These are phyloP conservation scores for Eristalinus sepulchralis DNA, from an alignment of 2,888 invertebrate genomes.

Conservation along the genomic window DNA sequence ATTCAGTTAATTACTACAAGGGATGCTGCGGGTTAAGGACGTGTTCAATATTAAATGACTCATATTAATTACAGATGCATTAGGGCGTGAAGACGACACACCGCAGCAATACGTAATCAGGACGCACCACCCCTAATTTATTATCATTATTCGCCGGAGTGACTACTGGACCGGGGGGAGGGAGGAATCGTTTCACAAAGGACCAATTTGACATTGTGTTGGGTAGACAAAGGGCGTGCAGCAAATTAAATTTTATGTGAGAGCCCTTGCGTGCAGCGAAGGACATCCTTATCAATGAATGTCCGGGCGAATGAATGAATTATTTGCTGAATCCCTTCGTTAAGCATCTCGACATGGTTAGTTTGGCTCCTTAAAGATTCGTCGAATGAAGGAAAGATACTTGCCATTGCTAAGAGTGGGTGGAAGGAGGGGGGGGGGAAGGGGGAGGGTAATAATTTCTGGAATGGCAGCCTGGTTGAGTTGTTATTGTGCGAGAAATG, in stretches of 20 bases:
- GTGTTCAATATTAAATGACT: slow-evolving; percentile 67
- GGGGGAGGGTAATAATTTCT: slow-evolving; percentile 10
- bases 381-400: background rate
- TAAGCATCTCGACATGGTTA: background rate
- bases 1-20: slow-evolving; percentile 62
- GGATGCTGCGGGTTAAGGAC: slow-evolving; percentile 52
- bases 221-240: slow-evolving; percentile 10
- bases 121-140: slow-evolving; percentile 39
- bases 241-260: slow-evolving; percentile 52
- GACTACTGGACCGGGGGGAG: slow-evolving; percentile 21
- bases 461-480: slow-evolving; percentile 24
- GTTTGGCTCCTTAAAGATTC: background rate
- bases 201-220: slow-evolving; percentile 57
- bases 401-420: too few species aligned
- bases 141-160: slow-evolving; percentile 37
- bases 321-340: slow-evolving; percentile 51
- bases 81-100: slow-evolving; percentile 46
- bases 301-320: slow-evolving; percentile 56
- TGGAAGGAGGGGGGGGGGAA: too few species aligned
- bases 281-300: slow-evolving; percentile 57
- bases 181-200: slow-evolving; percentile 29
- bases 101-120: slow-evolving; percentile 16
- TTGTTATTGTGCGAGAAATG: slow-evolving; percentile 59
- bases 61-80: slow-evolving; percentile 63
- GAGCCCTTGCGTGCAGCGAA: slow-evolving; percentile 20